Conservation (phyloP, 2,888 invertebrate genomes). For the Invenusta paracnida region DNA sequence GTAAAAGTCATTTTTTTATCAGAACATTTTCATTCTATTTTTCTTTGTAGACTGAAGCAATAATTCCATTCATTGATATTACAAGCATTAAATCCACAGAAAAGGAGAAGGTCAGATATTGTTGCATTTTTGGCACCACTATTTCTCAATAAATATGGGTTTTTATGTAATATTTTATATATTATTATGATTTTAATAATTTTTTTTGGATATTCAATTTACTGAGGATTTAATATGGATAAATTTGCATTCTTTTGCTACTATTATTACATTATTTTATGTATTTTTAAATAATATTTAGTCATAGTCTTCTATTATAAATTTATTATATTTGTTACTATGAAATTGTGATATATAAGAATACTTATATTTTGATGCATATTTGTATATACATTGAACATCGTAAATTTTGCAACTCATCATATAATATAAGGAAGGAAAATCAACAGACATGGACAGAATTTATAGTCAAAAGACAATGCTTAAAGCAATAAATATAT, state of each 20-base stretch:
- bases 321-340: too few species aligned
- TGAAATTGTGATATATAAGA: too few species aligned
- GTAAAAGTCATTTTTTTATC: not conserved
- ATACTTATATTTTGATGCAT: too few species aligned
- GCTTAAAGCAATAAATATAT: too few species aligned
- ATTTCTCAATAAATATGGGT: not conserved
- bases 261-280: too few species aligned
- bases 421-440: too few species aligned
- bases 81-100: not conserved
- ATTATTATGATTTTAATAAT: not conserved
- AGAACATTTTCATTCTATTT: not conserved
- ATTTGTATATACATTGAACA: too few species aligned
- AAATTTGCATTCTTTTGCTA: not conserved
- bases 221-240: not conserved
- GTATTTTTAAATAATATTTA: too few species aligned
- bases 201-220: not conserved
- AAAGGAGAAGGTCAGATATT: not conserved
- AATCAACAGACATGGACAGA: too few species aligned
- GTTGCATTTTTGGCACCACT: not conserved
- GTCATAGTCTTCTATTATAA: too few species aligned
- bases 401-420: too few species aligned
- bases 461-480: too few species aligned
- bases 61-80: not conserved
- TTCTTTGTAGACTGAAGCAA: not conserved
- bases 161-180: not conserved